These are phyloP conservation scores for Liposcelis brunnea DNA, from an alignment of 2,888 invertebrate species.

Conservation along the genomic window DNA sequence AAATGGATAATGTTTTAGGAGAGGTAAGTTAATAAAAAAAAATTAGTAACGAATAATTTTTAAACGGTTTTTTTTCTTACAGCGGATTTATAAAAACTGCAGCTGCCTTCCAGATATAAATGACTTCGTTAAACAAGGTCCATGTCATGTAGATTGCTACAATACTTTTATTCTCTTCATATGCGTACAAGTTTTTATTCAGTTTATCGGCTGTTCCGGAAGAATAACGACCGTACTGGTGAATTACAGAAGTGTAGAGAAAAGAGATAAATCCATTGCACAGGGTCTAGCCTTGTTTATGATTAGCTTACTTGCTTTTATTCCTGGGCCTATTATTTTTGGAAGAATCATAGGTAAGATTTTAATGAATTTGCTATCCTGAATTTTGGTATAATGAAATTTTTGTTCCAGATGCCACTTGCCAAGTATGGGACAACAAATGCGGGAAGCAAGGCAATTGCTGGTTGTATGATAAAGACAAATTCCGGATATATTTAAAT, in stretches of 20 bases:
- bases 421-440: conserved; percentile 45
- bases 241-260: conserved; percentile 41
- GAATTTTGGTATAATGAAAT: too few species aligned
- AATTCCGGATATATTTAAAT: conserved; percentile 39
- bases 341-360: conserved; percentile 37
- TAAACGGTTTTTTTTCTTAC: conserved; percentile 9
- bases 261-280: conserved; percentile 44
- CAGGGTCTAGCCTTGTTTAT: conserved; percentile 43
- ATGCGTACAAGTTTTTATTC: conserved; percentile 32
- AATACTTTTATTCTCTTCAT: conserved; percentile 30
- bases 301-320: conserved; percentile 42
- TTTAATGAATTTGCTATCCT: too few species aligned
- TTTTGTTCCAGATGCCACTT: conserved; percentile 35
- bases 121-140: conserved; percentile 24
- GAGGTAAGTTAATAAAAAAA: conserved; percentile 15
- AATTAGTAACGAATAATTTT: not conserved
- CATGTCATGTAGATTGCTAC: conserved; percentile 31
- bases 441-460: conserved; percentile 46
- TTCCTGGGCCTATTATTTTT: conserved; percentile 50
- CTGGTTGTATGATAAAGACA: conserved; percentile 43
- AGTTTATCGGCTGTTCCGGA: conserved; percentile 44
- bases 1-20: conserved; percentile 22
- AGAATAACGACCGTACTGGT: conserved; percentile 46
- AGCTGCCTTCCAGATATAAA: conserved; percentile 18
- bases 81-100: conserved; percentile 24